These are phyloP conservation scores for Siderastrea radians DNA, from an alignment of 92 coral and sea anemone species.

Conservation along the genomic window DNA sequence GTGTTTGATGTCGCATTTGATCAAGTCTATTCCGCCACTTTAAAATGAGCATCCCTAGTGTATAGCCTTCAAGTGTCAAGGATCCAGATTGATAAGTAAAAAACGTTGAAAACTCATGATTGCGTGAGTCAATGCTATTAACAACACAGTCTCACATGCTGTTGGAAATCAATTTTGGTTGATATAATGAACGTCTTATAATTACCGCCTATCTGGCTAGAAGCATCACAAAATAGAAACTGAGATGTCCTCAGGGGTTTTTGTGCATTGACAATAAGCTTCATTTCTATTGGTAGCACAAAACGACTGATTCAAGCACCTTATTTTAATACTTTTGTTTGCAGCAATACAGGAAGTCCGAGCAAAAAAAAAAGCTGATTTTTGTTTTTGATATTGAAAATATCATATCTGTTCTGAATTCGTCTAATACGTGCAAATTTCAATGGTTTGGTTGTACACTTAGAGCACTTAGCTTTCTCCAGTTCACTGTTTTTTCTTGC, in stretches of 20 bases:
- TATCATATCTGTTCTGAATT: background rate
- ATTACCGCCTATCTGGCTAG: background rate
- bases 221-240: background rate
- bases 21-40: background rate
- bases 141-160: too few relatives aligned
- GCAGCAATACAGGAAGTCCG: constrained; percentile 13
- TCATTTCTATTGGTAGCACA: constrained; percentile 12
- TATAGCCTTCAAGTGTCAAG: too few relatives aligned
- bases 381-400: constrained; percentile 11
- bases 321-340: background rate
- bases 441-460: background rate
- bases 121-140: background rate
- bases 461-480: too few relatives aligned
- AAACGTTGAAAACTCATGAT: background rate
- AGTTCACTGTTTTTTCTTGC: background rate
- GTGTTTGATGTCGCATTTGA: background rate
- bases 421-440: background rate
- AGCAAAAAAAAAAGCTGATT: background rate
- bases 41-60: too few relatives aligned
- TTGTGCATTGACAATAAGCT: background rate
- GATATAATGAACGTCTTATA: background rate
- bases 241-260: constrained; percentile 9
- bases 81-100: background rate
- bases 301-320: constrained; percentile 1
- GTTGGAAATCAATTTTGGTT: background rate